Evolutionary conservation across 1,140 invertebrate genomes (phyloP).

Genomic region (Tetramorium parvispinum): DNA sequence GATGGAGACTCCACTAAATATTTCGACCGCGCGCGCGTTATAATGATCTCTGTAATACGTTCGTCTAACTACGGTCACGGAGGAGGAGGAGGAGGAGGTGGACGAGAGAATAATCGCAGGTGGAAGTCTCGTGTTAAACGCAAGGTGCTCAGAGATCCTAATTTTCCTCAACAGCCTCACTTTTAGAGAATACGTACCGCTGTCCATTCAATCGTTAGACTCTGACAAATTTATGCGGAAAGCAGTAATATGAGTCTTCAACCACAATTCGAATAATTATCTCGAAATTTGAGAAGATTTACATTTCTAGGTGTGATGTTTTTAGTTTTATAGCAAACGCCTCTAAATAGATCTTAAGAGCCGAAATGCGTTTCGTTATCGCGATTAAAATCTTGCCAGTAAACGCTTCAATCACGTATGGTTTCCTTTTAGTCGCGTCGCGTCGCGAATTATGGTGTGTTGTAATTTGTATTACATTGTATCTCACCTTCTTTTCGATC

Average conservation of each 20-base stretch:
- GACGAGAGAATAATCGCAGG: conserved; percentile 58
- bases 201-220: neutral
- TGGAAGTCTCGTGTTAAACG: conserved; percentile 55
- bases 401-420: neutral
- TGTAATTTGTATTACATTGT: neutral
- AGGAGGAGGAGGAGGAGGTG: neutral
- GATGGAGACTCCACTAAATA: conserved; percentile 49
- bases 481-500: neutral
- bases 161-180: conserved; percentile 4
- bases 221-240: conserved; percentile 6
- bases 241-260: neutral
- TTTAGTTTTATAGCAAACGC: neutral
- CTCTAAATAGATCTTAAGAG: neutral
- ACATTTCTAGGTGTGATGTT: neutral
- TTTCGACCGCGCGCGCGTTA: conserved; percentile 57
- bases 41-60: conserved; percentile 63
- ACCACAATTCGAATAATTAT: neutral
- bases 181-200: neutral
- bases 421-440: too few species aligned
- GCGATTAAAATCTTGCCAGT: neutral
- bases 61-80: conserved; percentile 41
- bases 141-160: conserved; percentile 29
- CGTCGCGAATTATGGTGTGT: conserved; percentile 6
- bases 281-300: neutral
- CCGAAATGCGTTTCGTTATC: neutral